These are phyloP conservation scores for Triplophysa dalaica DNA, from an alignment of 2,113 vertebrate genomes.

Conservation along the genomic window DNA sequence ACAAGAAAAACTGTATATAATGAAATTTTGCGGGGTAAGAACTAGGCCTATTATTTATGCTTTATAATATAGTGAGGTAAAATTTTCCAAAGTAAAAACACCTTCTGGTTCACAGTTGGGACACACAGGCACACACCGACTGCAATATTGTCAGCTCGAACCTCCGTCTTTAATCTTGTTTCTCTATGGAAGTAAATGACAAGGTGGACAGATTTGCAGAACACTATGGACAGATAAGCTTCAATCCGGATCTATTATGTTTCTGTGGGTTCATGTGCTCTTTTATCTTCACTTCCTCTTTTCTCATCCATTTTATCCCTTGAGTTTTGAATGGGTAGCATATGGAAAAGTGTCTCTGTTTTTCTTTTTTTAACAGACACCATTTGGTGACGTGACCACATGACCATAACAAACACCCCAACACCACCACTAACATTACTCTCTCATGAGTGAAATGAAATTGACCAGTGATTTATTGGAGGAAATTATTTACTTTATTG, in stretches of 20 bases:
- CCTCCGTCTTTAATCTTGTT: conserved; percentile 43
- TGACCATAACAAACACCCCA: conserved; percentile 56
- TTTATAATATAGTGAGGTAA: too few relatives aligned
- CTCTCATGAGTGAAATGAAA: not conserved
- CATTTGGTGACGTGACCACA: conserved; percentile 59
- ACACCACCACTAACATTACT: conserved; percentile 3
- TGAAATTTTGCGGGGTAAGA: too few relatives aligned
- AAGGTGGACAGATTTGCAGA: too few relatives aligned
- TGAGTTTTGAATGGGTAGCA: conserved; percentile 38
- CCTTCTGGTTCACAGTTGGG: conserved; percentile 70
- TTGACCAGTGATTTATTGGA: not conserved
- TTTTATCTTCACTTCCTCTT: not conserved
- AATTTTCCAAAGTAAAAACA: too few relatives aligned
- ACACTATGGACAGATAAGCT: not conserved
- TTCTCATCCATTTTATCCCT: not conserved
- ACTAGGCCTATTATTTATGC: too few relatives aligned
- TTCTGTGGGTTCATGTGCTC: too few relatives aligned
- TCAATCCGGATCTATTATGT: not conserved
- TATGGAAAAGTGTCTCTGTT: conserved; percentile 66
- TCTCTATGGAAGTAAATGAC: not conserved
- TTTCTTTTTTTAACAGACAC: conserved; percentile 57
- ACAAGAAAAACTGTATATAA: not conserved
- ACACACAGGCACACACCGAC: not conserved
- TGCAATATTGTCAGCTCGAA: not conserved
- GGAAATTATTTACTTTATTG: not conserved